Evolutionary conservation across 2,113 vertebrate genomes (phyloP).

Genomic region (Anarhynchus alexandrinus): DNA sequence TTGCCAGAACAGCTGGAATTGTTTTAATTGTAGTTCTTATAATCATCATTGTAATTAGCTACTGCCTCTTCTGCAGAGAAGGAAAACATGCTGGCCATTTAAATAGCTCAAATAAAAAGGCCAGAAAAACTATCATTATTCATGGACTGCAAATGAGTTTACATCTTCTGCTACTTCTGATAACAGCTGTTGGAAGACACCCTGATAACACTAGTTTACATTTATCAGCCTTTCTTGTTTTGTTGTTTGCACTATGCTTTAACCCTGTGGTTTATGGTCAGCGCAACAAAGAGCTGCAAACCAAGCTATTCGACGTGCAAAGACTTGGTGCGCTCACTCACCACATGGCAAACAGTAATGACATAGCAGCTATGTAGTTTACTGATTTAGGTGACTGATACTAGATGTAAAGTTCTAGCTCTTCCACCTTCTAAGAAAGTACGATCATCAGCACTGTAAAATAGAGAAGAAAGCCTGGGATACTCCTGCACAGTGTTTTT

Average conservation of each 20-base stretch:
- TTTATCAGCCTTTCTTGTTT: conserved; percentile 57
- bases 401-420: neutral
- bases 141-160: conserved; percentile 67
- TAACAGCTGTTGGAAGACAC: conserved; percentile 49
- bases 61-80: conserved; percentile 62
- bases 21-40: conserved; percentile 43
- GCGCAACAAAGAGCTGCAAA: conserved; percentile 58
- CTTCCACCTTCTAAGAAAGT: neutral
- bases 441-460: neutral
- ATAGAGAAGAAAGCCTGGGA: neutral
- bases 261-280: conserved; percentile 74
- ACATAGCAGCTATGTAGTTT: neutral
- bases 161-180: conserved; percentile 62
- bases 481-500: neutral
- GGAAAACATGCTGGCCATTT: conserved; percentile 64
- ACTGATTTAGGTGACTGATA: neutral
- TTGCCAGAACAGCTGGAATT: conserved; percentile 28
- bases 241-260: conserved; percentile 65
- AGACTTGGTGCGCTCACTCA: neutral
- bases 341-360: neutral
- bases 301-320: conserved; percentile 6
- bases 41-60: conserved; percentile 47
- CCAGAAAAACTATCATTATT: conserved; percentile 61
- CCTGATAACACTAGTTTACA: conserved; percentile 5
- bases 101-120: conserved; percentile 62